Conservation (phyloP, 2,113 vertebrate species). For the Lophochroa leadbeateri region DNA sequence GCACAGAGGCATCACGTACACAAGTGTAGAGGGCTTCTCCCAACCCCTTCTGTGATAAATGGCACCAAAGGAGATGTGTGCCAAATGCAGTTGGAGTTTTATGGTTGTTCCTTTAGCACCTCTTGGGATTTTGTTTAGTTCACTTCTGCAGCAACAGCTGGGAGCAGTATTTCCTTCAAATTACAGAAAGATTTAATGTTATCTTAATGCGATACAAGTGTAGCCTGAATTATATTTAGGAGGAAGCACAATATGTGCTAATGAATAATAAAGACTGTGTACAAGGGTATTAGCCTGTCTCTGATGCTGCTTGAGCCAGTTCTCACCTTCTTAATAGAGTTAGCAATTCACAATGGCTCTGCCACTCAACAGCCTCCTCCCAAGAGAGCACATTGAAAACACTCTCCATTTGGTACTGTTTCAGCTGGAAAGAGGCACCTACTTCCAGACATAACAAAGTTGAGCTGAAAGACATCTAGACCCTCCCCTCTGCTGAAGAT, state of each 20-base stretch:
- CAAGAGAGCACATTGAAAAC: neutral
- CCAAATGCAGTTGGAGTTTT: conserved; percentile 8
- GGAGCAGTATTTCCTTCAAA: conserved; percentile 66
- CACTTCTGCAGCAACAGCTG: conserved; percentile 57
- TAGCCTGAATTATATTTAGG: conserved; percentile 54
- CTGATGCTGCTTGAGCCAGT: conserved; percentile 1
- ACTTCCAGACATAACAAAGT: neutral
- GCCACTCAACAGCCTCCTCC: neutral
- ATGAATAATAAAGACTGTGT: conserved; percentile 65
- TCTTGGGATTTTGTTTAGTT: conserved; percentile 36
- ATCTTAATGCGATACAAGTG: conserved; percentile 56
- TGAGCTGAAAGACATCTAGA: neutral
- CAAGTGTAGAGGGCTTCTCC: accelerated
- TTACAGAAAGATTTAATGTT: conserved; percentile 62
- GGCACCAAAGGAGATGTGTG: neutral
- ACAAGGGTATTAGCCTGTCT: conserved; percentile 5
- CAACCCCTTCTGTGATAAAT: neutral
- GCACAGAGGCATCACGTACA: neutral
- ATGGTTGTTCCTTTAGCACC: conserved; percentile 25
- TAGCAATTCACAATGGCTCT: neutral
- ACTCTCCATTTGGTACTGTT: neutral
- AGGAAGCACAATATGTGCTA: conserved; percentile 63
- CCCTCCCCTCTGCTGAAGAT: neutral
- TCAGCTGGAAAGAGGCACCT: neutral
- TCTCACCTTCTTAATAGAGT: conserved; percentile 33